These are phyloP conservation scores for Apeltes quadracus DNA, from an alignment of 2,113 vertebrate genomes.

Conservation along the genomic window DNA sequence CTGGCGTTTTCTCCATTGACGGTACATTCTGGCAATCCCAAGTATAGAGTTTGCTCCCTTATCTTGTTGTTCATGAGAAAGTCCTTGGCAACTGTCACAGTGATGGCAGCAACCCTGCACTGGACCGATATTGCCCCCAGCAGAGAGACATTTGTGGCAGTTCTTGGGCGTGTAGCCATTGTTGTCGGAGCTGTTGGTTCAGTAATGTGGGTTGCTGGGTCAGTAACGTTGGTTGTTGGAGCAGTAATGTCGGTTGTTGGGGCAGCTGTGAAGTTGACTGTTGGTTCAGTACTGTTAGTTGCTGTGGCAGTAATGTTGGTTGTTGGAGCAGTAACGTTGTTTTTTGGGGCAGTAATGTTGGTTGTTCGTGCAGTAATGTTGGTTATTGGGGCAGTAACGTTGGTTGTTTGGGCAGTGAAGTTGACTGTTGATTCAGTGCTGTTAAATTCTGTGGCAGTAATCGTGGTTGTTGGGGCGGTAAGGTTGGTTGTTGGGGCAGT, in stretches of 20 bases:
- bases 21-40: constrained; percentile 81
- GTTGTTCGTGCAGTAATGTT: neutral
- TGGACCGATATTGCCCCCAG: constrained; percentile 68
- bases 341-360: neutral
- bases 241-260: neutral
- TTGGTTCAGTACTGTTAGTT: neutral
- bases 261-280: neutral
- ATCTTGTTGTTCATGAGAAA: constrained; percentile 82
- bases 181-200: neutral
- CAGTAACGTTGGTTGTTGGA: neutral
- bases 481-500: neutral
- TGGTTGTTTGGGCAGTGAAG: neutral
- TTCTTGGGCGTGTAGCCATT: neutral
- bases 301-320: neutral
- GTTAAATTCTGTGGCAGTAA: neutral
- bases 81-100: constrained; percentile 75
- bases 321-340: neutral
- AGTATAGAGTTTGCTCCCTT: constrained; percentile 78
- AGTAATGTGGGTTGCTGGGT: neutral
- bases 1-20: constrained; percentile 77
- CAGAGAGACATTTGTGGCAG: neutral
- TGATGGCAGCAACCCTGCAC: constrained; percentile 79
- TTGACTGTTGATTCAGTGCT: no score
- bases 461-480: neutral
- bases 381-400: neutral